Base-by-base conservation (phyloP, 1,140 invertebrate genomes). In the Medauroidea extradentata region DNA sequence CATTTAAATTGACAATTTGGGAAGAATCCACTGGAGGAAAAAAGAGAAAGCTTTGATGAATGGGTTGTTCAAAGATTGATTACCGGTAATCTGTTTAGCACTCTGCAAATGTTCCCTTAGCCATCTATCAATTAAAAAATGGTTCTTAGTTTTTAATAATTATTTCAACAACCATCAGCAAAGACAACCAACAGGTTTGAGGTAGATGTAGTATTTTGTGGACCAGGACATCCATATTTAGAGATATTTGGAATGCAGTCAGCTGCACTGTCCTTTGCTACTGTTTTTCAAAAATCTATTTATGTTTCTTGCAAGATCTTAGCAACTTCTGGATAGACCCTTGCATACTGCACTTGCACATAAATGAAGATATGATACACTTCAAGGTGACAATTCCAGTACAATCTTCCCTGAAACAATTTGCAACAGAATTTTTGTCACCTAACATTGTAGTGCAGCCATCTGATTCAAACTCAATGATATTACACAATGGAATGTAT, bases 391-490 rank as follows among this genome's bases (percentile, higher is more conserved):
- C 67, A 21, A 71, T 49, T 48, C 70, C 18, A 49, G 70, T 67
- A 49, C 67, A 66, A 42, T 69, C 64, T 51, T 61, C 60, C 53
- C 64, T 59, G 13, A 73, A 60, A 24, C 57, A 34, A 8, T 57
- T 65, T 3, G 59, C 23, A 48, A 73, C 41, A 39, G 72, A 76
- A 57, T 76, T 63, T 43, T 71, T 23, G 2, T 24, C 38, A 14
- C 71, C 73, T 19, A 75, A 62, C 71, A 75, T 76, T 16, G 67
- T 66, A 48, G 70, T 75, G 4, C 73, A 70, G 11, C 72, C 70
- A 69, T 76, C 74, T 27, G 67, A 65, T 7, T 68, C 71, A 71
- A 73, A 76, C 18, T 71, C 73, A 25, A 76, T 65, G 53, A 76
- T 61, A 58, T 75, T 73, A 66, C 69, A 64, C 51, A 69, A 71